Evolutionary conservation across 23 tunicate species (phyloP).

Genomic region (Halocynthia aurantium): DNA sequence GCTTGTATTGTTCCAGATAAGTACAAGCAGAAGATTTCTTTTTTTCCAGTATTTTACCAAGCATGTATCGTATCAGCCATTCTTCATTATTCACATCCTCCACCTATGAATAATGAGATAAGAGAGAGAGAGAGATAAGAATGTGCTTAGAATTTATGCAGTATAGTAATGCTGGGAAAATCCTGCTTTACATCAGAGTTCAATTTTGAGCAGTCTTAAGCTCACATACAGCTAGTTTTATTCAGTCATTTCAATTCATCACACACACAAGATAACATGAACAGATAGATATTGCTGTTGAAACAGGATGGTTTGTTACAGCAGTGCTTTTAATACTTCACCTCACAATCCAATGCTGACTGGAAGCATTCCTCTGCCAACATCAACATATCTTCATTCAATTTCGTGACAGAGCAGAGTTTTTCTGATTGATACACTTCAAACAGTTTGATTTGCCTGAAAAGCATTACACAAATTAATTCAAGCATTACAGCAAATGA

Average conservation of each 20-base stretch:
- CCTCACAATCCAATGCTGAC: conserved; percentile 47
- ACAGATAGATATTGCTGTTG: too few relatives aligned
- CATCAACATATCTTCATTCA: conserved; percentile 40
- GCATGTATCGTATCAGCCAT: conserved; percentile 92
- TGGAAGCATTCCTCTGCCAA: conserved; percentile 50
- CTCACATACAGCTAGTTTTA: too few relatives aligned
- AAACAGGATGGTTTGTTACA: too few relatives aligned
- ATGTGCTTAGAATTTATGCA: too few relatives aligned
- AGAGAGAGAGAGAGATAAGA: too few relatives aligned
- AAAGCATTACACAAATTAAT: not conserved
- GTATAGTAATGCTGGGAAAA: too few relatives aligned
- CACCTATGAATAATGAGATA: not conserved
- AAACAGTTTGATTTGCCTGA: conserved; percentile 23
- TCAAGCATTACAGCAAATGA: conserved; percentile 1
- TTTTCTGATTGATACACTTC: conserved; percentile 5
- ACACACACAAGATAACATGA: too few relatives aligned
- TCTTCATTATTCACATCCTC: conserved; percentile 84
- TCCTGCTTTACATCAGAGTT: too few relatives aligned
- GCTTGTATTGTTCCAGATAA: conserved; percentile 40
- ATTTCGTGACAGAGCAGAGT: not conserved
- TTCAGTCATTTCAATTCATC: too few relatives aligned
- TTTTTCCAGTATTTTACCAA: conserved; percentile 82
- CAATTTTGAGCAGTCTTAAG: too few relatives aligned
- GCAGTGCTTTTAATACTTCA: not conserved
- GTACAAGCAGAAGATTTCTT: conserved; percentile 25